phyloP scores from a whole-genome alignment of 2,113 vertebrate species.

The Acrocephalus kingi region DNA sequence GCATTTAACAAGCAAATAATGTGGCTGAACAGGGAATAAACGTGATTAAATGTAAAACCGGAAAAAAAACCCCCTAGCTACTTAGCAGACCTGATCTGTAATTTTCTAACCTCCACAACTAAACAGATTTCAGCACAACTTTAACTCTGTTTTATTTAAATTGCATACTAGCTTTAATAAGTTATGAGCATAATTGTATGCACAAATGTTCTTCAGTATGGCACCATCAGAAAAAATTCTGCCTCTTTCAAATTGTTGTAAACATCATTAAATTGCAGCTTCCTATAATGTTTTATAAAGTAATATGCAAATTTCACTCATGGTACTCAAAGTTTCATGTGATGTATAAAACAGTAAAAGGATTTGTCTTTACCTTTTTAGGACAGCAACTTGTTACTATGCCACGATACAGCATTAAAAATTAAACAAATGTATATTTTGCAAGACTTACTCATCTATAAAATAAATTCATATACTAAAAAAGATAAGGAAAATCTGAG shows the following conservation, averaged over 20 bases:
- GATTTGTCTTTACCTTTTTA: not conserved
- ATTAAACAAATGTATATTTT: not conserved
- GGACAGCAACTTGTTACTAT: not conserved
- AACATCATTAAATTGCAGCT: conserved; percentile 80
- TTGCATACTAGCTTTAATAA: conserved; percentile 71
- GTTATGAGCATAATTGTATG: conserved; percentile 66
- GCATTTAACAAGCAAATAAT: conserved; percentile 56
- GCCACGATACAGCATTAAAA: not conserved
- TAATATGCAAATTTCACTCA: conserved; percentile 70
- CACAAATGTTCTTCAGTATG: conserved; percentile 56
- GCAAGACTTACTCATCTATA: not conserved
- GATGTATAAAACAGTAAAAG: not conserved
- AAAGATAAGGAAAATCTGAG: not conserved
- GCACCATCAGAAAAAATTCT: conserved; percentile 46
- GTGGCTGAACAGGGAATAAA: conserved; percentile 23
- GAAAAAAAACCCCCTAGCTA: not conserved
- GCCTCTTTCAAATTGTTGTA: conserved; percentile 72
- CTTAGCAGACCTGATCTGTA: conserved; percentile 8
- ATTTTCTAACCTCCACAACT: conserved; percentile 53
- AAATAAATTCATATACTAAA: not conserved
- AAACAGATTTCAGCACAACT: conserved; percentile 32
- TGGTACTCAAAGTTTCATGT: not conserved
- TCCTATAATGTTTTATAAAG: conserved; percentile 79
- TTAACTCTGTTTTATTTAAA: conserved; percentile 61
- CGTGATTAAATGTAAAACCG: not conserved